Conservation (phyloP, 2,888 invertebrate species). For the Lochmaea crataegi region DNA sequence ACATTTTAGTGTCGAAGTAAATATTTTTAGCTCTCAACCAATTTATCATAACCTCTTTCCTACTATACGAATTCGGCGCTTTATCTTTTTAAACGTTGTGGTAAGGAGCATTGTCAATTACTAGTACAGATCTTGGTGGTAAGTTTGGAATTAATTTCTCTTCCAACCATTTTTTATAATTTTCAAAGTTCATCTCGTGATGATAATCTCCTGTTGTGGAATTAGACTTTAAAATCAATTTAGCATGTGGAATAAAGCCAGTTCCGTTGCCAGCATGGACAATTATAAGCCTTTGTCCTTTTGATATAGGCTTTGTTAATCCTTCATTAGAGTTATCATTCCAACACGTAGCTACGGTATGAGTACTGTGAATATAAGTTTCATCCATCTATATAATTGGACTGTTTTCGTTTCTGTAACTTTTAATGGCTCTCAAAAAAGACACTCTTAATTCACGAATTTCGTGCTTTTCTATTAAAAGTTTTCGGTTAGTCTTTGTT, state of each 20-base stretch:
- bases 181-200: constrained; percentile 11
- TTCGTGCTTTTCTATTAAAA: constrained; percentile 20
- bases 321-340: not conserved
- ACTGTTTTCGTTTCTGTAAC: constrained; percentile 14
- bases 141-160: constrained; percentile 40
- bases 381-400: constrained; percentile 31
- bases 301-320: not conserved
- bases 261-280: not conserved
- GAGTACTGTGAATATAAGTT: constrained; percentile 17
- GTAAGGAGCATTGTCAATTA: constrained; percentile 48
- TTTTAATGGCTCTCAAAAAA: constrained; percentile 22
- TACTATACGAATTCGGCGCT: constrained; percentile 14
- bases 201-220: constrained; percentile 1
- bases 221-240: constrained; percentile 7
- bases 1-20: constrained; percentile 31
- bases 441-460: constrained; percentile 1
- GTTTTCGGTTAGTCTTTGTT: constrained; percentile 12
- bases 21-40: constrained; percentile 33
- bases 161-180: constrained; percentile 3
- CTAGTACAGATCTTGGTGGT: constrained; percentile 40
- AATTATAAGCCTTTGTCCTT: no score
- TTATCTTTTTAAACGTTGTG: constrained; percentile 30
- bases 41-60: constrained; percentile 25
- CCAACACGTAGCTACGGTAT: constrained; percentile 2
- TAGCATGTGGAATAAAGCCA: not conserved